Percentiles rank a stretch among this genome's conserved stretches.
phyloP scores from a whole-genome alignment of 2,797 vertebrate species.

The Ambastaia sidthimunki region DNA sequence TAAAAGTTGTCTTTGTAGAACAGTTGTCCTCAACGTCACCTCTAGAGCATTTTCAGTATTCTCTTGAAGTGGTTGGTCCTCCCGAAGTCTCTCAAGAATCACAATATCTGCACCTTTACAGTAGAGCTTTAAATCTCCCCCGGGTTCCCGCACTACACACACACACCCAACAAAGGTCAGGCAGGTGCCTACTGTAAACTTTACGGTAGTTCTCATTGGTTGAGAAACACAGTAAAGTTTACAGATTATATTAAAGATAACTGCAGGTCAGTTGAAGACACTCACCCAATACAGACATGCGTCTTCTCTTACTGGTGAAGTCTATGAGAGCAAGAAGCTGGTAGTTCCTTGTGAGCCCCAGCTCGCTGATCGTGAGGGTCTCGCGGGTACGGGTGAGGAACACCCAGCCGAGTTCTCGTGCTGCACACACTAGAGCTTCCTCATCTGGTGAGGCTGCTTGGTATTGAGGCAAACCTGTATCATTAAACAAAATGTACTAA shows the following conservation, averaged over 20 bases:
- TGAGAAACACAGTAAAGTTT: neutral
- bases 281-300: conserved; percentile 95
- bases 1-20: neutral
- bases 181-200: neutral
- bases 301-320: conserved; percentile 90
- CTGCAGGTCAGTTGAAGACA: conserved; percentile 1
- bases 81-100: conserved; percentile 82
- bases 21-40: conserved; percentile 69
- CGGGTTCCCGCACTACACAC: conserved; percentile 84
- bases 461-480: conserved; percentile 83
- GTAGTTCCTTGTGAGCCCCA: conserved; percentile 82
- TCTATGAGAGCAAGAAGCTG: conserved; percentile 88
- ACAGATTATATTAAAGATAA: neutral
- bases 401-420: conserved; percentile 86
- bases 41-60: conserved; percentile 80
- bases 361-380: conserved; percentile 82
- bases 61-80: conserved; percentile 65
- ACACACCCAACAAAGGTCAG: conserved; percentile 36
- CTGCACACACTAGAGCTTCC: conserved; percentile 87
- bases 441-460: conserved; percentile 94
- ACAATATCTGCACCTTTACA: conserved; percentile 93
- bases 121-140: conserved; percentile 87
- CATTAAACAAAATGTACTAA: neutral
- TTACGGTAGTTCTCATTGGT: neutral
- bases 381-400: conserved; percentile 89